Evolutionary conservation across 2,113 vertebrate genomes (phyloP).

Genomic region (Podocnemis expansa): DNA sequence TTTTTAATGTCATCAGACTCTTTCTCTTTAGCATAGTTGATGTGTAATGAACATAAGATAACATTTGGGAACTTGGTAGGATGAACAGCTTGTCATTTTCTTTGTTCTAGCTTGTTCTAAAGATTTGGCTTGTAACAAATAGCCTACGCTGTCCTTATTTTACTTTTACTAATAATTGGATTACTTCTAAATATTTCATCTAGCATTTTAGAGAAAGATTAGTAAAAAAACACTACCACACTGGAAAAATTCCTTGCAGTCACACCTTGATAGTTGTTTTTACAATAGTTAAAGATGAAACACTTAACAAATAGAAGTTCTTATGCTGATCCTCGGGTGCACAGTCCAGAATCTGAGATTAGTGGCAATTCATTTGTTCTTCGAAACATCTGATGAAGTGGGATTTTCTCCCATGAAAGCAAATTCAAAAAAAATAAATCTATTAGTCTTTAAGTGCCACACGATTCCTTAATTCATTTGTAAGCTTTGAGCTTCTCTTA

Average conservation of each 20-base stretch:
- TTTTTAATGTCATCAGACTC: neutral
- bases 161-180: too few species aligned
- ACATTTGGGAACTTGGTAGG: neutral
- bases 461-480: neutral
- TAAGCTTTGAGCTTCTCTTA: rapidly evolving
- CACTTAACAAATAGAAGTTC: neutral
- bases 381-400: too few species aligned
- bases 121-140: neutral
- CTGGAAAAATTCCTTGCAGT: neutral
- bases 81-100: neutral
- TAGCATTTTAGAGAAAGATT: neutral
- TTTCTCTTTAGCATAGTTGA: neutral
- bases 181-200: neutral
- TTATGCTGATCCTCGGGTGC: neutral
- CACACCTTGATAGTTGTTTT: neutral
- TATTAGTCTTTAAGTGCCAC: too few species aligned
- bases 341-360: neutral
- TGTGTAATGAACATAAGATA: neutral
- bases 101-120: neutral
- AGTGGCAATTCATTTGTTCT: neutral
- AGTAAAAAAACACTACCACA: neutral
- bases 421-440: too few species aligned
- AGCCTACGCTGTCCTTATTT: neutral
- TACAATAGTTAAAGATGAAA: neutral
- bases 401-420: too few species aligned